These are phyloP conservation scores for Micrastur ruficollis DNA, from an alignment of 2,797 vertebrate genomes.

Conservation along the genomic window DNA sequence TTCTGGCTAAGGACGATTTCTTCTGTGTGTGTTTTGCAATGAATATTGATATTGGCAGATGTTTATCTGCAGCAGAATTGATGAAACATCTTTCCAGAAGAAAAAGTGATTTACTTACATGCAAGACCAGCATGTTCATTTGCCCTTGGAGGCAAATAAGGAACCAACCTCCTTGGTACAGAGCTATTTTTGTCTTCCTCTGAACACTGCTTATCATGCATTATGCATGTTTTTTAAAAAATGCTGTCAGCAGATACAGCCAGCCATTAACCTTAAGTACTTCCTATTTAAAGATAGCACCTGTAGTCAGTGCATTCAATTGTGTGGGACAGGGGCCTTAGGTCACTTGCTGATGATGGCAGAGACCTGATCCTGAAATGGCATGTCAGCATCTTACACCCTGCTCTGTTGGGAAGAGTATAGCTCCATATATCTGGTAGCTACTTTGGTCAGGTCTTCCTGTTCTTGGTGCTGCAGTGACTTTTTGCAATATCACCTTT, in stretches of 20 bases:
- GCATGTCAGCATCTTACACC: not conserved
- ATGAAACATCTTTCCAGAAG: conserved; percentile 40
- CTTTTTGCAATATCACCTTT: not conserved
- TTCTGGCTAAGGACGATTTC: not conserved
- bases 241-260: conserved; percentile 26
- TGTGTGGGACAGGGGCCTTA: not conserved
- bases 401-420: not conserved
- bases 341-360: not conserved
- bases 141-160: conserved; percentile 67
- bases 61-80: conserved; percentile 20
- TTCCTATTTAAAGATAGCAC: conserved; percentile 23
- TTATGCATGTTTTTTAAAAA: not conserved
- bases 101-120: conserved; percentile 57
- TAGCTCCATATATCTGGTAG: not conserved
- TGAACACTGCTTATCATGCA: conserved; percentile 57
- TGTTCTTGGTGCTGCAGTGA: not conserved
- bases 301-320: not conserved
- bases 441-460: not conserved
- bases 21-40: not conserved
- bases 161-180: conserved; percentile 37
- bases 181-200: conserved; percentile 69
- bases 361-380: not conserved
- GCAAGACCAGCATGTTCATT: conserved; percentile 52
- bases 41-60: conserved; percentile 54
- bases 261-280: conserved; percentile 24